Conservation (phyloP, 2,113 vertebrate species). For the Nothobranchius furzeri region DNA sequence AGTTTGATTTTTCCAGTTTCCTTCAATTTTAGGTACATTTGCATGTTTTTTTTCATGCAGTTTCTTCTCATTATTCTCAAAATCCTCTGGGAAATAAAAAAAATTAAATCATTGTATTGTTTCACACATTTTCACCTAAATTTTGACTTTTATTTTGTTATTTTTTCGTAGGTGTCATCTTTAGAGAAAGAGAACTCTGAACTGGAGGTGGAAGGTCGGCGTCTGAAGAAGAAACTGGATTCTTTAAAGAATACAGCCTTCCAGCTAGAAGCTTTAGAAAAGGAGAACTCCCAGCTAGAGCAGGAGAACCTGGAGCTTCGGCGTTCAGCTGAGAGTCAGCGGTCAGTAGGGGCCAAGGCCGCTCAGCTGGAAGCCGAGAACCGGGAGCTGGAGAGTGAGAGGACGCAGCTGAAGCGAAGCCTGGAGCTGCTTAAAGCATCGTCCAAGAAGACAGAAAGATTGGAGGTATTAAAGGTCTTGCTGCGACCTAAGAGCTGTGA, state of each 20-base stretch:
- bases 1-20: too few species aligned
- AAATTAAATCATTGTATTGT: background rate
- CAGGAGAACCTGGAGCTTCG: conserved; percentile 92
- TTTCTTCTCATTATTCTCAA: too few species aligned
- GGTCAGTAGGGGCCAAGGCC: conserved; percentile 86
- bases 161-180: conserved; percentile 72
- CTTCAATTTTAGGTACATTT: too few species aligned
- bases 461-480: conserved; percentile 77
- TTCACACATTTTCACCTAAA: background rate
- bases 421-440: conserved; percentile 94
- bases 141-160: background rate
- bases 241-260: conserved; percentile 88
- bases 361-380: conserved; percentile 92
- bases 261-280: conserved; percentile 92
- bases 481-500: background rate
- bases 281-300: conserved; percentile 93
- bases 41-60: too few species aligned
- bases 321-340: conserved; percentile 87
- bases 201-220: conserved; percentile 89
- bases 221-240: conserved; percentile 92
- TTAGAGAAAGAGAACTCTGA: conserved; percentile 93
- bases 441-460: conserved; percentile 91
- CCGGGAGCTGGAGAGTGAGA: conserved; percentile 92
- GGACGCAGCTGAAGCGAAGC: conserved; percentile 88
- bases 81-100: too few species aligned